Evolutionary conservation across 2,888 invertebrate genomes (phyloP).

Genomic region (Trachelus troglodyta): DNA sequence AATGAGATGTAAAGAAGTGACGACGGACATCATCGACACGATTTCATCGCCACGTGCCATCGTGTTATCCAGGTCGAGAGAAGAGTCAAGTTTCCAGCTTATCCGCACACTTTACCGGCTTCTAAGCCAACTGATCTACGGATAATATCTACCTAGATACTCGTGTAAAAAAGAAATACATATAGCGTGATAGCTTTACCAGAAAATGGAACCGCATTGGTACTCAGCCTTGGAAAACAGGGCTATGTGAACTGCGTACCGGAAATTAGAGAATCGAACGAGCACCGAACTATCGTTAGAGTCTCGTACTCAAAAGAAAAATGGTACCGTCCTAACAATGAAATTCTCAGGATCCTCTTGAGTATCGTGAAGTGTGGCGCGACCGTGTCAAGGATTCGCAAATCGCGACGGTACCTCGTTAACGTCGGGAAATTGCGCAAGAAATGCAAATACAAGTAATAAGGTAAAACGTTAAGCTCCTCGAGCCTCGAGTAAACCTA

Average conservation of each 20-base stretch:
- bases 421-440: not conserved
- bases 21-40: not conserved
- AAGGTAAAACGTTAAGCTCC: not conserved
- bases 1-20: not conserved
- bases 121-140: not conserved
- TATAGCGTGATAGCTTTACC: not conserved
- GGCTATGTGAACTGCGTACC: slow-evolving; percentile 2
- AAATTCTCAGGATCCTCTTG: not conserved
- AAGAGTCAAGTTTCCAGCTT: not conserved
- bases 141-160: not conserved
- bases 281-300: not conserved
- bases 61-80: not conserved
- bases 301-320: not conserved
- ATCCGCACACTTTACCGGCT: not conserved
- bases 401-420: not conserved
- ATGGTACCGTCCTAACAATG: not conserved
- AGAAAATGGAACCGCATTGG: not conserved
- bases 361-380: not conserved
- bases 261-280: slow-evolving; percentile 42
- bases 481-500: not conserved
- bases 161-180: not conserved
- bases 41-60: not conserved
- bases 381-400: not conserved
- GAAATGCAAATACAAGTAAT: not conserved
- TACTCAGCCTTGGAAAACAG: not conserved